Evolutionary conservation across 2,888 invertebrate genomes (phyloP).

Genomic region (Uloborus plumipes): DNA sequence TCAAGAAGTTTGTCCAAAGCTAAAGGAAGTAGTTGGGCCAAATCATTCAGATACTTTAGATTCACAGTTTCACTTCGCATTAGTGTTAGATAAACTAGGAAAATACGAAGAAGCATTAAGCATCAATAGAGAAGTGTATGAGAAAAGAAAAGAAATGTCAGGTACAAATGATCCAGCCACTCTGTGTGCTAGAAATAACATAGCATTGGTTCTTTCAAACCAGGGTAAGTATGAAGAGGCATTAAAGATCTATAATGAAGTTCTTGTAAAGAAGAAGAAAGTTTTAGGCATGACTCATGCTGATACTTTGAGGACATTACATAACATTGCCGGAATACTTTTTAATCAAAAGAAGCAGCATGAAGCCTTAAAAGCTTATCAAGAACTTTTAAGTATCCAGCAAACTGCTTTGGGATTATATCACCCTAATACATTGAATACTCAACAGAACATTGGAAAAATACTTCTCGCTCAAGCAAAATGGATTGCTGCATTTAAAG

Average conservation of each 20-base stretch:
- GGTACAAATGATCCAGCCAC: conserved; percentile 4
- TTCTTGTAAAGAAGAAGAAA: background rate
- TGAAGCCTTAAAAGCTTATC: conserved; percentile 7
- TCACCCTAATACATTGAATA: conserved; percentile 3
- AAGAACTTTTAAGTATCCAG: conserved; percentile 4
- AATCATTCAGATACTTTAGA: conserved; percentile 10
- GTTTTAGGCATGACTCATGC: background rate
- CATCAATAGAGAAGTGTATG: background rate
- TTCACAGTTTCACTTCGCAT: conserved; percentile 8
- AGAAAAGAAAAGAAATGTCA: conserved; percentile 9
- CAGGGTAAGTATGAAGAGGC: conserved; percentile 13
- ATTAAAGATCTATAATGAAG: conserved; percentile 1
- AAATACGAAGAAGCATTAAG: conserved; percentile 23
- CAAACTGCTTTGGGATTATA: conserved; percentile 7
- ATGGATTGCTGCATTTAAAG: background rate
- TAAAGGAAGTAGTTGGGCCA: background rate
- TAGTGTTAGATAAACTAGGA: conserved; percentile 5
- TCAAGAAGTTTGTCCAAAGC: background rate
- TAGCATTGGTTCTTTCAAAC: conserved; percentile 6
- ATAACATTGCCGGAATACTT: conserved; percentile 7
- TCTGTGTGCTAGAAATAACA: background rate
- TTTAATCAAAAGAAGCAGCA: conserved; percentile 9
- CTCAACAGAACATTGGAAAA: conserved; percentile 1
- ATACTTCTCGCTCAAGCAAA: conserved; percentile 5
- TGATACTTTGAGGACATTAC: conserved; percentile 19